Base-by-base conservation (phyloP, 2,113 vertebrate genomes). In the Amazona guildingii region DNA sequence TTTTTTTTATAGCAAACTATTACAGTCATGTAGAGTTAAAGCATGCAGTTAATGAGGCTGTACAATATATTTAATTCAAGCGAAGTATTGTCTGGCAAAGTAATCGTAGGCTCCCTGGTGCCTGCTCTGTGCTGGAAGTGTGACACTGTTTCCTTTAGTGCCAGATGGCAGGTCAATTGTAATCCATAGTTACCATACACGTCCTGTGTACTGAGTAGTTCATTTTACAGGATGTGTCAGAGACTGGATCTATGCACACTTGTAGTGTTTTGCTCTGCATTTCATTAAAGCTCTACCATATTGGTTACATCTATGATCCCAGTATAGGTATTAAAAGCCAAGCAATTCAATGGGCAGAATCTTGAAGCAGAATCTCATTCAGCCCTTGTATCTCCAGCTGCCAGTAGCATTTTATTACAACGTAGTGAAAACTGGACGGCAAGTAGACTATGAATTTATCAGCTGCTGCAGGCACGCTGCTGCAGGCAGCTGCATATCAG, bases 401-500 rank as follows among this genome's bases (percentile, higher is more conserved):
- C 66, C 84, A 76, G 46, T 33, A 89, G 31, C 68, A 12, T 75
- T 91, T 94, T 57, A 48, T 76, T 92, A 37, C 52, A 94, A 54
- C 41, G 28, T n/a, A 39, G 74, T 62, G 70, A 79, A 74, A 83
- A 52, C 41, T 57, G 89, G 94, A 62, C 93, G 91, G 88, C 63
- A 73, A 80, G 59, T 6, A 74, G 86, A 25, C 52, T 77, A 5
- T 43, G 75, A 44, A 76, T 78, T 91, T 85, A 54, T 85, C 70
- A 49, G 61, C 86, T 86, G 73, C 84, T 95, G 74, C 83, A 88
- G 75, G 82, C 81, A 67, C 49, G 77, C 12, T 4, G 25, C 77
- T 79, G 3, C 46, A 79, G 94, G 80, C 81, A 94, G 86, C 79
- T 63, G 77, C 73, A 15, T 95, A 92, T 63, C 87, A 52, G 91